These are phyloP conservation scores for Endotricha flammealis DNA, from an alignment of 2,888 invertebrate genomes.

Conservation along the genomic window DNA sequence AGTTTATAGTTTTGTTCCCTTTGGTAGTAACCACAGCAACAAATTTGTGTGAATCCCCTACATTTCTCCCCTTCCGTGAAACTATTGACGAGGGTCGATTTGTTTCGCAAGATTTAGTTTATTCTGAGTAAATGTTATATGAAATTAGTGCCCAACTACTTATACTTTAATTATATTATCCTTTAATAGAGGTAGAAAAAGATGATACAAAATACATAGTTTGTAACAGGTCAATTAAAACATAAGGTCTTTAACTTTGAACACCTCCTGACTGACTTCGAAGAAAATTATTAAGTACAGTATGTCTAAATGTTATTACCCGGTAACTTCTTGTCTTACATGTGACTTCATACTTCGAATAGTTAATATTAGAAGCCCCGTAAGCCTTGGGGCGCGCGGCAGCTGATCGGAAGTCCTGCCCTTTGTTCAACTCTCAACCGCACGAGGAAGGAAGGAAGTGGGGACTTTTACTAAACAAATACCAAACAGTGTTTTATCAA, in stretches of 20 bases:
- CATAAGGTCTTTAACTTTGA: too few species aligned
- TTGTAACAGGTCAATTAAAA: too few species aligned
- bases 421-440: conserved; percentile 66
- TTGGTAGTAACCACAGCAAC: conserved; percentile 36
- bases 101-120: conserved; percentile 34
- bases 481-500: conserved; percentile 6
- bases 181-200: too few species aligned
- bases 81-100: conserved; percentile 42
- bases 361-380: conserved; percentile 69
- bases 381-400: conserved; percentile 64
- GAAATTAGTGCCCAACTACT: conserved; percentile 20
- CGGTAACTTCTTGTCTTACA: conserved; percentile 15
- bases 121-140: conserved; percentile 33
- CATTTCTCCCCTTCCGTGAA: conserved; percentile 30
- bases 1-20: conserved; percentile 12
- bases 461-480: conserved; percentile 30
- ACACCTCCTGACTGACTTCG: too few species aligned
- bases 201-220: too few species aligned
- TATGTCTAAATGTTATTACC: neutral
- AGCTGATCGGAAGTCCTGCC: conserved; percentile 78
- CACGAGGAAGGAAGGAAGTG: conserved; percentile 64
- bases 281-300: too few species aligned
- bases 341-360: conserved; percentile 35
- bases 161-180: too few species aligned
- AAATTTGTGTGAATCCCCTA: conserved; percentile 32